Evolutionary conservation across 2,888 invertebrate species (phyloP), one percentile per base, ranked within the genome.

Genomic region (Torymus tubicola): DNA sequence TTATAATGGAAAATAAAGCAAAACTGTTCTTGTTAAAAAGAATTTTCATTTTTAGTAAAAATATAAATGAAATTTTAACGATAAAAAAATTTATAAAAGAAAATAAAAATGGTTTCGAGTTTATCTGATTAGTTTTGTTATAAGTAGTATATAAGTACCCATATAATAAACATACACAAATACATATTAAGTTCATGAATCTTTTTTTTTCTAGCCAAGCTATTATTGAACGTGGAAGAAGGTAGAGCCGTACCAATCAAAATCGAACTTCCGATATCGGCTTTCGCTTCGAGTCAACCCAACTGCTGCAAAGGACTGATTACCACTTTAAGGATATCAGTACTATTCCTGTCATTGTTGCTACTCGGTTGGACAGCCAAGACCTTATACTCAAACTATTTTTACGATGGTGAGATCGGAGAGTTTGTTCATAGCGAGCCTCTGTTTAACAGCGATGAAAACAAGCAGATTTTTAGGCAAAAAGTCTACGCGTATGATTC

Each of bases 141-240:
- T 42, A 8, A 42, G 42, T 42, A 42, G 10, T 42, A 42, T 42
- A 42, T 42, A 42, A 42, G 42, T 42, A 42, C 10, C 8, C 42
- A 2, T 31, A 31, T n/a, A 42, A 42, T 8, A 42, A 8, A 42
- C 8, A 42, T 8, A 42, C 1, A 1, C 8, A 42, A 42, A 42
- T n/a, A 16, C 18, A 67, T 67, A 12, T 52, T 13, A 18, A 67
- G 16, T 50, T 21, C 11, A 42, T 8, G 1, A 42, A 50, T 14
- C 4, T 8, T 21, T 18, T 64, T 14, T 71, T 78, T 18, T 42
- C 42, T 50, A 82, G 82, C 80, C 2, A 79, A 82, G 31, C 52
- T 74, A 14, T 52, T 82, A 14, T 12, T 80, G 11, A 70, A 80
- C 18, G 74, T 74, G 18, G 80, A 80, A 64, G 82, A 82, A 50